Conservation (phyloP, 2,113 vertebrate genomes). For the Pelvicachromis taeniatus region DNA sequence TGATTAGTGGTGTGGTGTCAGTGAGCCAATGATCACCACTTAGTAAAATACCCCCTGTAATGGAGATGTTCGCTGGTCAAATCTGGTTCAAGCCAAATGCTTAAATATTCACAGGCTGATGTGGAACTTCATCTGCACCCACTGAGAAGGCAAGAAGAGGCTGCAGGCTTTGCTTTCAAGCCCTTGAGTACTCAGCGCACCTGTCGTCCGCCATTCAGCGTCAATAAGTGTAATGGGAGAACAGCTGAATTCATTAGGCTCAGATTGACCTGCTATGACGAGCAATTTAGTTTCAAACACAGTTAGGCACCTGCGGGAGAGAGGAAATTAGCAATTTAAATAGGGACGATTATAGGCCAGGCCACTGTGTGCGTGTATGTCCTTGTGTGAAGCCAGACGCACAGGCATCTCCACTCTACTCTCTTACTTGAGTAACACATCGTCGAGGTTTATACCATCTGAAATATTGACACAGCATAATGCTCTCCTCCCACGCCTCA, state of each 20-base stretch:
- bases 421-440: constrained; percentile 24
- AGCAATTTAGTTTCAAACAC: constrained; percentile 68
- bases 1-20: background rate
- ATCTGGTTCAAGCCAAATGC: background rate
- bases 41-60: constrained; percentile 38
- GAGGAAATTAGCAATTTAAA: constrained; percentile 68
- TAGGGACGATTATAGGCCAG: constrained; percentile 65
- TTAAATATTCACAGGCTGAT: constrained; percentile 45
- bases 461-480: constrained; percentile 58
- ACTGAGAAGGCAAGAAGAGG: background rate
- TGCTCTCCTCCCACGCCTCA: constrained; percentile 50
- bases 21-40: background rate
- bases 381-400: background rate
- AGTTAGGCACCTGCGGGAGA: constrained; percentile 62
- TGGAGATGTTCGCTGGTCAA: constrained; percentile 14
- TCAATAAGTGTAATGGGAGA: constrained; percentile 47
- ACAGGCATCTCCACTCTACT: constrained; percentile 13
- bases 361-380: constrained; percentile 25
- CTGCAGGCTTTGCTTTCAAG: constrained; percentile 25
- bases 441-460: constrained; percentile 5
- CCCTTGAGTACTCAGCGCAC: background rate
- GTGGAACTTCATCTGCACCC: constrained; percentile 9
- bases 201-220: constrained; percentile 17
- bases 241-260: constrained; percentile 52
- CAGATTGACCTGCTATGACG: constrained; percentile 61